These are phyloP conservation scores for Colinus virginianus DNA, from an alignment of 2,113 vertebrate species.

Conservation along the genomic window DNA sequence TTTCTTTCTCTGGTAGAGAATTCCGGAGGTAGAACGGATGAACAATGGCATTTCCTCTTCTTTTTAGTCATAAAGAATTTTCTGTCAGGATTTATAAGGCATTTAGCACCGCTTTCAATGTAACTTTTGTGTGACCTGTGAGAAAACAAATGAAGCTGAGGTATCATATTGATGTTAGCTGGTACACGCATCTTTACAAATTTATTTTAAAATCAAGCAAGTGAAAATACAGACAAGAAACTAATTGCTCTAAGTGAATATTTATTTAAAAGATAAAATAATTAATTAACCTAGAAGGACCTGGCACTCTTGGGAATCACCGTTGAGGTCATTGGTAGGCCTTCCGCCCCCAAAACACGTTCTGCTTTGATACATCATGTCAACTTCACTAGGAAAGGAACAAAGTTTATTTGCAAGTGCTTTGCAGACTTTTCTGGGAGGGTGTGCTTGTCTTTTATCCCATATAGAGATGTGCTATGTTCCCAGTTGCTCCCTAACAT, in stretches of 20 bases:
- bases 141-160: neutral
- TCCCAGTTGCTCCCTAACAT: neutral
- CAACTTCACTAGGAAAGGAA: neutral
- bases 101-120: neutral
- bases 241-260: neutral
- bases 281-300: neutral
- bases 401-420: neutral
- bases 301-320: rapidly evolving
- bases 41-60: neutral
- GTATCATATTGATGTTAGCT: neutral
- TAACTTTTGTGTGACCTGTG: neutral
- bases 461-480: neutral
- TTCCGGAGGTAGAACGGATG: neutral
- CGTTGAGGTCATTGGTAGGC: neutral
- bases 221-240: neutral
- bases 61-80: neutral
- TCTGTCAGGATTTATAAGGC: neutral
- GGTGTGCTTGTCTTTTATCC: neutral
- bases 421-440: neutral
- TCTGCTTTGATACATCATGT: neutral
- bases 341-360: rapidly evolving
- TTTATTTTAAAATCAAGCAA: neutral
- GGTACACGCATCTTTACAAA: neutral
- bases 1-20: neutral
- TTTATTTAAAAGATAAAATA: neutral